These are phyloP conservation scores for Ramphastos sulfuratus DNA, from an alignment of 2,113 vertebrate genomes.

Conservation along the genomic window DNA sequence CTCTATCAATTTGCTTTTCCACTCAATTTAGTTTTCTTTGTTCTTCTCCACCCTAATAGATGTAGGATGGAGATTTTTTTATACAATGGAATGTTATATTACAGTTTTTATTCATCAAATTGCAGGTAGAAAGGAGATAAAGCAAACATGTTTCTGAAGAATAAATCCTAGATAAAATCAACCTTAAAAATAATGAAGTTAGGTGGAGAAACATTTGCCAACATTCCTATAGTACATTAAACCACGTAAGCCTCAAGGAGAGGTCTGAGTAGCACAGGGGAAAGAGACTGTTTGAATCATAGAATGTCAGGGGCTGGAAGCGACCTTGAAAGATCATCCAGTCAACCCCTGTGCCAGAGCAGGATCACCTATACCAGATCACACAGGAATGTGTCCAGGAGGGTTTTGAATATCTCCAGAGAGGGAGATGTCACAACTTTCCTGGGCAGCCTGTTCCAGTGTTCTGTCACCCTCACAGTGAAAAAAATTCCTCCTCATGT, in stretches of 20 bases:
- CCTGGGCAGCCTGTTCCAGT: too few relatives aligned
- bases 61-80: not conserved
- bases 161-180: not conserved
- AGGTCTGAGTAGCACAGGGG: not conserved
- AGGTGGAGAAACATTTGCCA: not conserved
- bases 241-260: not conserved
- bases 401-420: too few relatives aligned
- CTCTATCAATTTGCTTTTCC: not conserved
- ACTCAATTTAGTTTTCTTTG: not conserved
- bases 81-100: not conserved
- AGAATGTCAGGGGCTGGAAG: too few relatives aligned
- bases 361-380: too few relatives aligned
- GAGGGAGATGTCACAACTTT: too few relatives aligned
- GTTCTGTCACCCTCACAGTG: too few relatives aligned
- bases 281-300: not conserved
- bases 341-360: too few relatives aligned
- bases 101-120: not conserved
- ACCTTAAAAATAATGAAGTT: not conserved
- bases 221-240: not conserved
- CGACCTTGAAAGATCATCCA: too few relatives aligned
- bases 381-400: too few relatives aligned
- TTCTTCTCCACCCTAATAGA: not conserved
- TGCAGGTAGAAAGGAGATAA: not conserved
- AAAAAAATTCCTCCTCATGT: too few relatives aligned
- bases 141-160: not conserved